Base-by-base conservation (phyloP, 1,140 invertebrate species). In the Rhyacophila brunnea region DNA sequence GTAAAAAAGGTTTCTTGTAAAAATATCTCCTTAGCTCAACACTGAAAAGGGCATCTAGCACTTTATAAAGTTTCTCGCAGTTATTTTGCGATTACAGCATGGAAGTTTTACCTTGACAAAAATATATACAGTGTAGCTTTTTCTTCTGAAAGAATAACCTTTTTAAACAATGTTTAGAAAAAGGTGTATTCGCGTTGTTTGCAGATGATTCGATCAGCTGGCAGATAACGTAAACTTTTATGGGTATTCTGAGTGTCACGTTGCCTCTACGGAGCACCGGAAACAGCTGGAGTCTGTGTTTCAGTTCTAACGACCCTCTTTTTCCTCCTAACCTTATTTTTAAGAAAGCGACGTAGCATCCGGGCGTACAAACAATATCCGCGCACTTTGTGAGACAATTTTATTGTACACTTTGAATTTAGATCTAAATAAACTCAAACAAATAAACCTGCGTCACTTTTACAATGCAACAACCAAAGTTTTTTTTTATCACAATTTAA, bases 121-220 rank as follows among this genome's bases (percentile, higher is more conserved):
- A 28, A n/a, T n/a, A n/a, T n/a, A 28, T 28, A 28, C 23, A 28
- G 4, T 28, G 23, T 28, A 28, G 23, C 23, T 28, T 28, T 28
- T 28, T 28, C 23, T 28, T 28, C 9, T 28, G 23, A 28, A 28
- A 28, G 23, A 28, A 28, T 28, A 28, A 28, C 23, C 23, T 28
- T 28, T 28, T 28, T 28, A 28, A 28, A 28, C 23, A 28, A 28
- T 28, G 23, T 28, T 28, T 28, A 28, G 23, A 28, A 28, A 28
- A 28, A 28, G 23, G 23, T 28, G 23, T 28, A 28, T 28, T 28
- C 23, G 23, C 23, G 49, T 23, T 52, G 49, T 52, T 52, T 43
- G 38, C 38, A 52, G 50, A 52, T 52, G 50, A 52, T 52, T 52
- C 50, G 19, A 52, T 52, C 50, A 42, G 50, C 14, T 23, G 4